Base-by-base conservation (phyloP, 2,797 vertebrate species). In the Chaenodraco wilsoni region DNA sequence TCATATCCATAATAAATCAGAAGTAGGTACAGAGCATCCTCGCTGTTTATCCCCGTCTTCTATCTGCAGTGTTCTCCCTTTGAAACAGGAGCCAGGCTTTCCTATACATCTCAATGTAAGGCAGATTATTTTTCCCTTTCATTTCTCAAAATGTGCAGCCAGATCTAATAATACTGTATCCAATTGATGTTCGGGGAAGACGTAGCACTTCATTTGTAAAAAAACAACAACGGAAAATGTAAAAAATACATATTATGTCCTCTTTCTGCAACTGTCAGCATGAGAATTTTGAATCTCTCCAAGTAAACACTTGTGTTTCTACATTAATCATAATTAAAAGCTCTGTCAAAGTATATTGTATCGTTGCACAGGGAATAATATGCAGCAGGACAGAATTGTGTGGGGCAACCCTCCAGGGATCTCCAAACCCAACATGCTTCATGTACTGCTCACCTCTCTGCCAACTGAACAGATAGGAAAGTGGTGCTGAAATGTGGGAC, bases 151-250 rank as follows among this genome's bases (percentile, higher is more conserved):
- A 74, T 75, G 78, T 76, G 76, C 76, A 83, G 83, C 66, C 78
- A 87, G 73, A 86, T 87, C 80, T 87, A 87, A 88, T 87, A 89
- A 85, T 81, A 86, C 82, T 54, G 40, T 54, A 87, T 81, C 40
- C 37, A 83, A 82, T 65, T 78, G 83, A 89, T 89, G 76, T 79
- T 68, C 16, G 59, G 48, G 44, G 58, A 64, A 67, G 74, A 77
- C 59, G 60, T 69, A 72, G 59, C 66, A 72, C 59, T 83, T 80
- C 41, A 46, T 37, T 78, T 50, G 58, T 71, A 50, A 14, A 48
- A 69, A 63, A 46, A 59, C 33, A 74, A 64, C 5, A 67, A 67
- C 9, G 49, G 44, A 73, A 17, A 60, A 55, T 44, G 49, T 31
- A 63, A 8, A 11, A 23, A 44, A 76, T 56, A 69, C 27, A 65